Conservation (phyloP, 35 echinoderm and acorn worm genomes). For the Ptychodera flava region DNA sequence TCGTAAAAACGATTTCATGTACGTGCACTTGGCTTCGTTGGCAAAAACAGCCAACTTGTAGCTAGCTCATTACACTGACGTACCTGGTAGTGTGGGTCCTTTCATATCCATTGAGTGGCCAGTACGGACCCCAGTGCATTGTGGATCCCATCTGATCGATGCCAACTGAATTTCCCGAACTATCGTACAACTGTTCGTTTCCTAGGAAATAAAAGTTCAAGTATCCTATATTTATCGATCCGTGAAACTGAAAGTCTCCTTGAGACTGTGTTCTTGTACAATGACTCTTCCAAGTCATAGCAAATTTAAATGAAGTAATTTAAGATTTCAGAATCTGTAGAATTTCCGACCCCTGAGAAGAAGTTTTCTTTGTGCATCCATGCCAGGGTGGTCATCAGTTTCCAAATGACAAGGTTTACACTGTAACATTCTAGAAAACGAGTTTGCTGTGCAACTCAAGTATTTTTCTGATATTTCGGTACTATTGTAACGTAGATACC, state of each 20-base stretch:
- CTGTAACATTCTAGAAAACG: too few species aligned
- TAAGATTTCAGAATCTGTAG: background rate
- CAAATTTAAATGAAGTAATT: background rate
- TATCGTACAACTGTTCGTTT: background rate
- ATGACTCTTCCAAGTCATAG: background rate
- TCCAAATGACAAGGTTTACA: too few species aligned
- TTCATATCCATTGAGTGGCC: background rate
- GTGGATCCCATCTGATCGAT: conserved; percentile 16
- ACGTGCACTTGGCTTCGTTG: too few species aligned
- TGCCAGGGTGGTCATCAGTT: too few species aligned
- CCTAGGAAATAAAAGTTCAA: background rate
- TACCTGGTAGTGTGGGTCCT: conserved; percentile 13
- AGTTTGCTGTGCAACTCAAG: too few species aligned
- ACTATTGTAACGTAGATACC: too few species aligned
- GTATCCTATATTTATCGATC: background rate
- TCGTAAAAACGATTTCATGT: too few species aligned
- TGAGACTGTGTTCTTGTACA: background rate
- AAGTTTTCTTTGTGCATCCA: too few species aligned
- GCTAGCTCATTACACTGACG: too few species aligned
- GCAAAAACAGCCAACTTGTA: too few species aligned
- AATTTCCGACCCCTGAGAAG: too few species aligned
- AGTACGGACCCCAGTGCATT: conserved; percentile 23
- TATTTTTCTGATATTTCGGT: too few species aligned
- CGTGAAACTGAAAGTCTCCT: background rate
- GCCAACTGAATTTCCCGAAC: background rate